phyloP scores from a whole-genome alignment of 2,113 vertebrate genomes.

The Rhineura floridana region DNA sequence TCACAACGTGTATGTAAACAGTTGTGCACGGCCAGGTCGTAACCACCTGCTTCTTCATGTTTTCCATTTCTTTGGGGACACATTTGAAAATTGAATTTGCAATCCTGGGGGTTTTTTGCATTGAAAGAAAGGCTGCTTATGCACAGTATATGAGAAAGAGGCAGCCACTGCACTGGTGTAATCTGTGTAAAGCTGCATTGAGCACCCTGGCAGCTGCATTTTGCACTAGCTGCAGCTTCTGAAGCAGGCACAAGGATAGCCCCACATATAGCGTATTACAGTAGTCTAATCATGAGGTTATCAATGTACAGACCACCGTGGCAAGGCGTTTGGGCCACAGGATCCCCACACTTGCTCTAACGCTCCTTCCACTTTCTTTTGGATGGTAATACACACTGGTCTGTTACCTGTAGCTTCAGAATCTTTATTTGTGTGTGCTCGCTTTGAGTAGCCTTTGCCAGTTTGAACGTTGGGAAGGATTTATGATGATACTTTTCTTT shows the following conservation, averaged over 20 bases:
- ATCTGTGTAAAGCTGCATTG: too few species aligned
- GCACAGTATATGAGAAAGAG: too few species aligned
- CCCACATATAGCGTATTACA: not conserved
- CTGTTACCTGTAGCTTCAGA: rapidly evolving
- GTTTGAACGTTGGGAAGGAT: not conserved
- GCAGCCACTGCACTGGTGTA: too few species aligned
- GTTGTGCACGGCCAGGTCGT: not conserved
- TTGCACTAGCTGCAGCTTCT: not conserved
- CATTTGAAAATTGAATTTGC: not conserved
- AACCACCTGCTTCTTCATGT: not conserved
- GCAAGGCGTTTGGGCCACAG: not conserved
- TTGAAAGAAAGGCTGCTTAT: not conserved
- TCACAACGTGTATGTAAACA: not conserved
- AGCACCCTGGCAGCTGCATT: not conserved
- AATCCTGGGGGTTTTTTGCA: not conserved
- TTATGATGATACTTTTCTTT: not conserved
- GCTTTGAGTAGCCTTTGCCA: not conserved
- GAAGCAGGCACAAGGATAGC: not conserved
- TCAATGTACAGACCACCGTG: not conserved
- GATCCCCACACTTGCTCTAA: not conserved
- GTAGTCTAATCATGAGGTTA: not conserved
- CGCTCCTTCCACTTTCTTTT: not conserved
- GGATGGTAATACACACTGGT: not conserved
- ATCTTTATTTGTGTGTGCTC: not conserved
- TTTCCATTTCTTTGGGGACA: not conserved